Evolutionary conservation across 2,888 invertebrate genomes (phyloP).

Genomic region (Petrolisthes cinctipes): DNA sequence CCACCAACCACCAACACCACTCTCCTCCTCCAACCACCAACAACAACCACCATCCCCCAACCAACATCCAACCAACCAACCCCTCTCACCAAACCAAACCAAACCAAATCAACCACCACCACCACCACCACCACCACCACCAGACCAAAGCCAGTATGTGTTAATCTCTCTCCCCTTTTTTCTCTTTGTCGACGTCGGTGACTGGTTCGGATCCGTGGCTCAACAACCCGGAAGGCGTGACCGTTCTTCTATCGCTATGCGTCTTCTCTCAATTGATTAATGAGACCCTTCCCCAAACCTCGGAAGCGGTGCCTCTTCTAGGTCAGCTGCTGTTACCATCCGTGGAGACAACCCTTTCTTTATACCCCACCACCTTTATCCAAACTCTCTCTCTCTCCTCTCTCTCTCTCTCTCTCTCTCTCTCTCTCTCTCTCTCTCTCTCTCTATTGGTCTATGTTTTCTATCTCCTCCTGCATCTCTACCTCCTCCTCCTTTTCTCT

Average conservation of each 20-base stretch:
- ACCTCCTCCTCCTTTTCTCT: neutral
- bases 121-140: neutral
- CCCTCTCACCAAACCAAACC: neutral
- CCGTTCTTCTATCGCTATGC: slow-evolving; percentile 65
- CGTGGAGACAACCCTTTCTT: neutral
- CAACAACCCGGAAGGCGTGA: slow-evolving; percentile 56
- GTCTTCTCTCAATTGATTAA: slow-evolving; percentile 66
- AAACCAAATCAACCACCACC: neutral
- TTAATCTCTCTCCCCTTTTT: slow-evolving; percentile 31
- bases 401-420: neutral
- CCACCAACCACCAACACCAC: neutral
- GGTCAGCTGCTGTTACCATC: slow-evolving; percentile 71
- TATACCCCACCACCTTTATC: neutral
- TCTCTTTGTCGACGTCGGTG: slow-evolving; percentile 37
- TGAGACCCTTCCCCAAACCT: slow-evolving; percentile 86
- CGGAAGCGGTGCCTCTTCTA: slow-evolving; percentile 89
- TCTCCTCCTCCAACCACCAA: too few relatives aligned
- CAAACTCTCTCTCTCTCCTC: neutral
- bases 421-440: neutral
- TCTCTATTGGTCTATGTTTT: neutral
- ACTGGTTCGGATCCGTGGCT: slow-evolving; percentile 33
- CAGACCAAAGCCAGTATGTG: slow-evolving; percentile 5
- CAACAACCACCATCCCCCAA: neutral
- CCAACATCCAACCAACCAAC: neutral
- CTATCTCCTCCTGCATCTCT: slow-evolving; percentile 3